These are phyloP conservation scores for Cephus nigrinus DNA, from an alignment of 2,888 invertebrate species.

Conservation along the genomic window DNA sequence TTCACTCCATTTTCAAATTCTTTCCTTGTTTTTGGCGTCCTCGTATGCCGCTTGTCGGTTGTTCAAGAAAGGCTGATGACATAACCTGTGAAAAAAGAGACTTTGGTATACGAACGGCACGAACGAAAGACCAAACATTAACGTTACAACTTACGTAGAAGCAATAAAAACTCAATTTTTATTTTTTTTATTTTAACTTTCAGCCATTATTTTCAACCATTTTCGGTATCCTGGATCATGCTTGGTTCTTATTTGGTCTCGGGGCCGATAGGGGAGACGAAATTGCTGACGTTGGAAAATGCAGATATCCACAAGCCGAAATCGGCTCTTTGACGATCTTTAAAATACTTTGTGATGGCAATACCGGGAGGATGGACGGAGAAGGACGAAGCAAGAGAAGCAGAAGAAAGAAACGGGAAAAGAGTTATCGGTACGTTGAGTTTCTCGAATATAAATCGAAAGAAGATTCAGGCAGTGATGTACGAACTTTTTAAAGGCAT, in stretches of 20 bases:
- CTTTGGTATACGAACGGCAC: neutral
- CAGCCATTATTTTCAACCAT: neutral
- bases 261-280: neutral
- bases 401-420: conserved; percentile 13
- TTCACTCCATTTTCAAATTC: neutral
- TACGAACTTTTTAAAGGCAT: conserved; percentile 56
- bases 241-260: neutral
- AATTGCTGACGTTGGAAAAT: neutral
- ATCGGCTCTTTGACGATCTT: neutral
- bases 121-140: neutral
- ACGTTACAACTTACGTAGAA: neutral
- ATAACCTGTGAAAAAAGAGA: neutral
- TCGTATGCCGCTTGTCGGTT: neutral
- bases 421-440: conserved; percentile 54
- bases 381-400: neutral
- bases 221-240: neutral
- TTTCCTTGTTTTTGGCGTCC: neutral
- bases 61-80: neutral
- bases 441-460: conserved; percentile 55
- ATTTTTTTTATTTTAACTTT: neutral
- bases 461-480: conserved; percentile 43
- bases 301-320: neutral
- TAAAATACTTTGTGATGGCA: neutral
- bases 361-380: neutral
- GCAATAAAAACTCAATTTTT: neutral